Evolutionary conservation across 2,888 invertebrate species (phyloP).

Genomic region (Rhagium mordax): DNA sequence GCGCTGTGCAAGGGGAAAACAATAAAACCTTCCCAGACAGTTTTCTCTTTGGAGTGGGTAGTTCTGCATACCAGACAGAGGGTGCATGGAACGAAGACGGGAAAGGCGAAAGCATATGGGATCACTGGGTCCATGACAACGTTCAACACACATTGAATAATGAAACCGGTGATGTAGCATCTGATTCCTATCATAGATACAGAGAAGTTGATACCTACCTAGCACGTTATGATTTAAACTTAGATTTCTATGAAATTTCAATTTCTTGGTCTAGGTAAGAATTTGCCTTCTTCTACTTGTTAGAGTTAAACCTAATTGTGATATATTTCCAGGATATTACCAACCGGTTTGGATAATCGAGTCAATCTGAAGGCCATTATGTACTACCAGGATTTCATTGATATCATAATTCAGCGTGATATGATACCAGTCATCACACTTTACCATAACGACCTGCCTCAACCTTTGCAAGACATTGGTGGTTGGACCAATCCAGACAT

Average conservation of each 20-base stretch:
- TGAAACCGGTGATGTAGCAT: constrained; percentile 76
- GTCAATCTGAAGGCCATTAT: constrained; percentile 70
- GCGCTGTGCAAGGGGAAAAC: background rate
- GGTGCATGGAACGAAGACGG: constrained; percentile 62
- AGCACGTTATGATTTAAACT: constrained; percentile 72
- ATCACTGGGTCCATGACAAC: constrained; percentile 73
- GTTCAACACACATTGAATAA: constrained; percentile 72
- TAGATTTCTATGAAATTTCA: constrained; percentile 70
- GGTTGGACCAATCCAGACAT: constrained; percentile 78
- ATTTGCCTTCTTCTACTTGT: constrained; percentile 63
- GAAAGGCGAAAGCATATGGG: constrained; percentile 79
- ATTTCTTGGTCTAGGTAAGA: constrained; percentile 70
- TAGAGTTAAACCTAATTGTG: constrained; percentile 61
- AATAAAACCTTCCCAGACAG: constrained; percentile 34
- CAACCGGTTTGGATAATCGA: constrained; percentile 70
- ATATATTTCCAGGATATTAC: constrained; percentile 67
- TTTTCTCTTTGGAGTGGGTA: constrained; percentile 41
- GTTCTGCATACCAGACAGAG: constrained; percentile 45
- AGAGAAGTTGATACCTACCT: constrained; percentile 75
- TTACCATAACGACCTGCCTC: constrained; percentile 75
- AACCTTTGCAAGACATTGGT: constrained; percentile 69
- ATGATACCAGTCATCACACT: constrained; percentile 40
- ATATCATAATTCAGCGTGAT: constrained; percentile 14
- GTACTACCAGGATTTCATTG: constrained; percentile 46
- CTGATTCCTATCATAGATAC: constrained; percentile 78